Evolutionary conservation across 1,140 invertebrate genomes (phyloP).

Genomic region (Scaptomyza pallida): DNA sequence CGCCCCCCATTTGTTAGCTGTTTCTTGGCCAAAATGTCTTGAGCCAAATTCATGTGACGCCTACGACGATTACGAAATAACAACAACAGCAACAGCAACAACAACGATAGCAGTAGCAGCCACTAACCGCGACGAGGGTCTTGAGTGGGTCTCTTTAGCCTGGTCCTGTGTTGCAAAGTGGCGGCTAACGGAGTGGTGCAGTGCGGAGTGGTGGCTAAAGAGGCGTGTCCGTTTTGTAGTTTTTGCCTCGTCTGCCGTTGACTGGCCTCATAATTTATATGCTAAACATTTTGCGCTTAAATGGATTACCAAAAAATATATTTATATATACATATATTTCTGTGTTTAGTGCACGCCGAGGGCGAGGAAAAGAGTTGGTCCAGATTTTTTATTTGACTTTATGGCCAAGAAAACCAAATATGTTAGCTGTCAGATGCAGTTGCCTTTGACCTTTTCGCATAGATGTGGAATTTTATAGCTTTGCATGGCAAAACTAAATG

Average conservation of each 20-base stretch:
- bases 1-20: constrained; percentile 37
- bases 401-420: constrained; percentile 13
- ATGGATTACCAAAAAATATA: constrained; percentile 61
- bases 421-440: constrained; percentile 33
- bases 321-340: constrained; percentile 17
- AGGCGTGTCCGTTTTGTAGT: constrained; percentile 22
- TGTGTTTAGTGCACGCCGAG: constrained; percentile 19
- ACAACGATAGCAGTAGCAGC: constrained; percentile 11
- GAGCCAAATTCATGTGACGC: constrained; percentile 59
- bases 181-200: no score
- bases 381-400: not conserved
- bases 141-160: no score
- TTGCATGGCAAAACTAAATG: constrained; percentile 1
- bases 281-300: constrained; percentile 75
- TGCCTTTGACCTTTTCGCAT: constrained; percentile 22
- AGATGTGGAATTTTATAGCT: not conserved
- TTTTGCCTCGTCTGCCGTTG: constrained; percentile 12
- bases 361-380: no score
- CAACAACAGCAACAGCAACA: constrained; percentile 4
- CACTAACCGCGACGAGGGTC: constrained; percentile 8
- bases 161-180: not conserved
- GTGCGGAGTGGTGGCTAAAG: not conserved
- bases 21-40: constrained; percentile 45
- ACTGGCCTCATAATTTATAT: constrained; percentile 74
- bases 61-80: constrained; percentile 50